A percentile compares a stretch with the other conserved stretches of the same genome.
Evolutionary conservation across 1,140 invertebrate species (phyloP).

Genomic region (Drosophila guanche): DNA sequence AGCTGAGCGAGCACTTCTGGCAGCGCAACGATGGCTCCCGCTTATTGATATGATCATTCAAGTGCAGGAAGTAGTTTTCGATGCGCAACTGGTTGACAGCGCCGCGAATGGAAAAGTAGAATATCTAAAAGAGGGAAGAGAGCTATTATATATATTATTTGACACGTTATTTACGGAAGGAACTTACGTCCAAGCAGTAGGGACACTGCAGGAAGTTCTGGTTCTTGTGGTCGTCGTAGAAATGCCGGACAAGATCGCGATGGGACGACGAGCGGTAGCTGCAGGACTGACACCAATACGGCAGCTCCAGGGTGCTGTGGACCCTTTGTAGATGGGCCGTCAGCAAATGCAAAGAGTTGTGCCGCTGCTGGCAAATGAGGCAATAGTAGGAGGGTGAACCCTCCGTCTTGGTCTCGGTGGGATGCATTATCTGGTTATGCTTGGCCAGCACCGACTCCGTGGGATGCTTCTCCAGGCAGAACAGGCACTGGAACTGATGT

Average conservation of each 20-base stretch:
- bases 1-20: slow-evolving; percentile 73
- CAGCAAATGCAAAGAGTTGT: slow-evolving; percentile 86
- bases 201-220: slow-evolving; percentile 88
- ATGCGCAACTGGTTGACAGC: slow-evolving; percentile 60
- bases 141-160: not conserved
- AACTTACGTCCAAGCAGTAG: slow-evolving; percentile 88
- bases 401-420: slow-evolving; percentile 85
- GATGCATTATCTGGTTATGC: slow-evolving; percentile 86
- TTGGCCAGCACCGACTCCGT: slow-evolving; percentile 84
- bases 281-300: slow-evolving; percentile 90
- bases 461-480: slow-evolving; percentile 85
- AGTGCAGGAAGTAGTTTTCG: slow-evolving; percentile 73
- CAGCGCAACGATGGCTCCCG: slow-evolving; percentile 62
- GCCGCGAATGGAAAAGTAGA: slow-evolving; percentile 73
- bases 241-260: slow-evolving; percentile 89
- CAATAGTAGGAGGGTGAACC: slow-evolving; percentile 85
- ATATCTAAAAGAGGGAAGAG: slow-evolving; percentile 49
- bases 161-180: not conserved
- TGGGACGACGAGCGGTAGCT: slow-evolving; percentile 90
- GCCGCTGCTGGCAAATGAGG: slow-evolving; percentile 87
- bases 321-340: slow-evolving; percentile 90
- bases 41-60: slow-evolving; percentile 68
- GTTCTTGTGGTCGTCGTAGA: slow-evolving; percentile 87
- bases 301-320: slow-evolving; percentile 90
- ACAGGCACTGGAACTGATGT: slow-evolving; percentile 85